Evolutionary conservation across 2,888 invertebrate species (phyloP).

Genomic region (Catocala fraxini): DNA sequence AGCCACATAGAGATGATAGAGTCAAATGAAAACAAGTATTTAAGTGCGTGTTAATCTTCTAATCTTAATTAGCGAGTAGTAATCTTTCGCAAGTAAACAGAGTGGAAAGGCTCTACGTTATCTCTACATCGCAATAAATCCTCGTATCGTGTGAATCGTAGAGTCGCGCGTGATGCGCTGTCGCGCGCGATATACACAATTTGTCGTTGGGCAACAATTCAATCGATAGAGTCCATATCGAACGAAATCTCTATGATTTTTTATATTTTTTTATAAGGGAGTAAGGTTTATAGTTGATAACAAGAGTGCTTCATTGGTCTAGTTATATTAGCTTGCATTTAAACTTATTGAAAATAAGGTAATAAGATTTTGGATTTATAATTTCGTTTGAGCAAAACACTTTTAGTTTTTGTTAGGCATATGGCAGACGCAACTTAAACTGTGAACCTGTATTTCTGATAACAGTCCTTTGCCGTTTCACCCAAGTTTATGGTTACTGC

Average conservation of each 20-base stretch:
- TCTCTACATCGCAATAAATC: slow-evolving; percentile 38
- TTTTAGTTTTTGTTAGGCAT: too few species aligned
- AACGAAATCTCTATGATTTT: background rate
- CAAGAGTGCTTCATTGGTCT: too few species aligned
- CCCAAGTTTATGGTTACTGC: too few species aligned
- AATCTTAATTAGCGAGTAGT: slow-evolving; percentile 38
- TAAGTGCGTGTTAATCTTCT: slow-evolving; percentile 30
- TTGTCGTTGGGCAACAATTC: slow-evolving; percentile 26
- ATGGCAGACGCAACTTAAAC: too few species aligned
- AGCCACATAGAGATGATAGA: background rate
- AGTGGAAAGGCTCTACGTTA: slow-evolving; percentile 17
- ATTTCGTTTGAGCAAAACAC: too few species aligned
- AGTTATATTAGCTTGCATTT: too few species aligned
- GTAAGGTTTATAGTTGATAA: too few species aligned
- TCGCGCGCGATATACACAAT: slow-evolving; percentile 25
- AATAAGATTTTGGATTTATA: too few species aligned
- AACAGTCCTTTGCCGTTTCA: too few species aligned
- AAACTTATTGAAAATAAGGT: too few species aligned
- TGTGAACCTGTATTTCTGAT: too few species aligned
- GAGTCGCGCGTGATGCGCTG: slow-evolving; percentile 27
- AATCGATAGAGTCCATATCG: slow-evolving; percentile 2
- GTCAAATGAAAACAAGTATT: background rate
- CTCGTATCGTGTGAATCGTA: slow-evolving; percentile 25
- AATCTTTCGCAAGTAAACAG: slow-evolving; percentile 16
- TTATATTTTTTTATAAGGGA: too few species aligned